Conservation (phyloP, 2,888 invertebrate genomes). For the Nomada goodeniana region DNA sequence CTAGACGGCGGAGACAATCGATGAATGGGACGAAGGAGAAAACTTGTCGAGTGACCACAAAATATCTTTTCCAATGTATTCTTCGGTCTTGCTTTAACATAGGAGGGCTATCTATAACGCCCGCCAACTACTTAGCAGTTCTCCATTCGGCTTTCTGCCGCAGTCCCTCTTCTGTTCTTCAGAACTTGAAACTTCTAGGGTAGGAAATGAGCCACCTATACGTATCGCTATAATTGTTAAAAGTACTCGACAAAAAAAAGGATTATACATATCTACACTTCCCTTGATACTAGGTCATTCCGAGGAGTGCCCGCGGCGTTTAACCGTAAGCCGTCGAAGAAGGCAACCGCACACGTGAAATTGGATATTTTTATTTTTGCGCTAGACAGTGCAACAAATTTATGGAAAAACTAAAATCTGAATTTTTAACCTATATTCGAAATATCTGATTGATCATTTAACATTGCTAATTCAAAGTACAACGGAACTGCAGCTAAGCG, state of each 20-base stretch:
- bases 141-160: slow-evolving; percentile 25
- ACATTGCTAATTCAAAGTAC: background rate
- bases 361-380: no score
- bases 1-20: slow-evolving; percentile 24
- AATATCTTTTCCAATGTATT: slow-evolving; percentile 60
- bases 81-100: slow-evolving; percentile 31
- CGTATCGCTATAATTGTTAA: slow-evolving; percentile 33
- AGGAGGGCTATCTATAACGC: slow-evolving; percentile 47
- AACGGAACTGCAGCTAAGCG: slow-evolving; percentile 1
- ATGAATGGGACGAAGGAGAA: slow-evolving; percentile 28
- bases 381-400: no score
- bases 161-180: background rate
- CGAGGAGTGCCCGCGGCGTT: background rate
- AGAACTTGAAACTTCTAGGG: slow-evolving; percentile 39
- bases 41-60: slow-evolving; percentile 50
- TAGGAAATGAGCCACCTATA: slow-evolving; percentile 20
- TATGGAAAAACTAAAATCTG: no score
- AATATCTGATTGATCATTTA: no score
- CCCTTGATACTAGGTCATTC: background rate
- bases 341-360: no score
- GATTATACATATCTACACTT: background rate
- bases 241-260: background rate
- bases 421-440: no score
- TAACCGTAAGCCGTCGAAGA: no score
- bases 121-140: slow-evolving; percentile 47